A percentile compares a stretch with the other conserved stretches of the same genome.
Conservation (phyloP, 2,113 vertebrate genomes). For the Sebastes schlegelii region DNA sequence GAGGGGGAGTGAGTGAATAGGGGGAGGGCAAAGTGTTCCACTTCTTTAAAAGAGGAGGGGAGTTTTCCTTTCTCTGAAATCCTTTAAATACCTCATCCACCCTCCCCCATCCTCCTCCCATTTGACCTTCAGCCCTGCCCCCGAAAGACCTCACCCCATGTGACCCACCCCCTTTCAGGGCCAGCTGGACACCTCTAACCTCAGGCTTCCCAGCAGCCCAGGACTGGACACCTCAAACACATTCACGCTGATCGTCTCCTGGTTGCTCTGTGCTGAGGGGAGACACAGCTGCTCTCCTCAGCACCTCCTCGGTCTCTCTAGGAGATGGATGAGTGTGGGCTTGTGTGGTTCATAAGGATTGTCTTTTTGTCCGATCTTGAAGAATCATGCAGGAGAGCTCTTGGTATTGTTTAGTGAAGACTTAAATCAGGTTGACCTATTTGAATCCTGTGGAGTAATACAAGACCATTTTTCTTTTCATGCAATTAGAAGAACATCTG, state of each 20-base stretch:
- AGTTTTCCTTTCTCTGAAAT: conserved; percentile 74
- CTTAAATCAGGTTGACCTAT: conserved; percentile 33
- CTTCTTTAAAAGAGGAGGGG: conserved; percentile 62
- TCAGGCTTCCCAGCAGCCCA: conserved; percentile 47
- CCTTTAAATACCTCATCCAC: conserved; percentile 78
- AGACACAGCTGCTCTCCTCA: conserved; percentile 54
- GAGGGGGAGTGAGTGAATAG: not conserved
- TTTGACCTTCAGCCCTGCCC: conserved; percentile 76
- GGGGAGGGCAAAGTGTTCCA: conserved; percentile 50
- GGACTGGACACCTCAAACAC: conserved; percentile 71
- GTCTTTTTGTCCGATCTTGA: conserved; percentile 9
- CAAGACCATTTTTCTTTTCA: not conserved
- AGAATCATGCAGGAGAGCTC: not conserved
- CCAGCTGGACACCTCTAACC: conserved; percentile 81
- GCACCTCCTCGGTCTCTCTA: not conserved
- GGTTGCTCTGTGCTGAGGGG: not conserved
- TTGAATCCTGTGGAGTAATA: not conserved
- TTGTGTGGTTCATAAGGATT: conserved; percentile 11
- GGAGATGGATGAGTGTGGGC: conserved; percentile 38
- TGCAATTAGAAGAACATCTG: not conserved
- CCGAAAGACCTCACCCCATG: conserved; percentile 64
- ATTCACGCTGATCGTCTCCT: conserved; percentile 44
- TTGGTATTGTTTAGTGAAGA: conserved; percentile 8
- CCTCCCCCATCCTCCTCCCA: conserved; percentile 70
- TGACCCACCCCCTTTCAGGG: conserved; percentile 62